phyloP scores from a whole-genome alignment of 2,797 vertebrate species.

The Decapterus maruadsi region DNA sequence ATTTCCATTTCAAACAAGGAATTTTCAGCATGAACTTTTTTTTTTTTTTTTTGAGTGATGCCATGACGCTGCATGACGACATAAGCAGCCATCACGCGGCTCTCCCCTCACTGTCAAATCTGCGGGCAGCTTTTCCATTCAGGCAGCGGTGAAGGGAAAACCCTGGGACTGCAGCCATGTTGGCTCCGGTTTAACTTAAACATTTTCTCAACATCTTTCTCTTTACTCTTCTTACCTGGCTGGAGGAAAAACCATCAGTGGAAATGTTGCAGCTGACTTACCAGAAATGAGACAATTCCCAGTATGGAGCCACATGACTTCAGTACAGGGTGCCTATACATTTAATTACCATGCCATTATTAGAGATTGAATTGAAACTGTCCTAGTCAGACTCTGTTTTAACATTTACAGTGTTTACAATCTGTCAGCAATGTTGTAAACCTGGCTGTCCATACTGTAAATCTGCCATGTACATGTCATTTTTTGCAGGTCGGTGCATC shows the following conservation, averaged over 20 bases:
- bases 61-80: conserved; percentile 58
- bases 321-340: conserved; percentile 22
- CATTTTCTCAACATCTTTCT: conserved; percentile 62
- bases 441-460: not conserved
- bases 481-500: too few species aligned
- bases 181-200: conserved; percentile 62
- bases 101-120: conserved; percentile 52
- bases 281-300: conserved; percentile 61
- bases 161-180: conserved; percentile 42
- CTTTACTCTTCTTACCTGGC: conserved; percentile 65
- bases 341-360: conserved; percentile 3
- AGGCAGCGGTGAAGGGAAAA: conserved; percentile 60
- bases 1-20: conserved; percentile 65
- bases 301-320: conserved; percentile 21
- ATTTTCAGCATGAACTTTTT: conserved; percentile 38
- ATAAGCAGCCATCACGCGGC: conserved; percentile 46
- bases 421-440: not conserved
- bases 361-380: not conserved
- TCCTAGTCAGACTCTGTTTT: too few species aligned
- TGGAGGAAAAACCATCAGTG: conserved; percentile 58
- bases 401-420: not conserved
- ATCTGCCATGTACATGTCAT: not conserved
- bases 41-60: conserved; percentile 36
- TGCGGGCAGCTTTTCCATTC: conserved; percentile 63
- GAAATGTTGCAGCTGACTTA: conserved; percentile 68